These are phyloP conservation scores for Myathropa florea DNA, from an alignment of 2,888 invertebrate genomes.

Conservation along the genomic window DNA sequence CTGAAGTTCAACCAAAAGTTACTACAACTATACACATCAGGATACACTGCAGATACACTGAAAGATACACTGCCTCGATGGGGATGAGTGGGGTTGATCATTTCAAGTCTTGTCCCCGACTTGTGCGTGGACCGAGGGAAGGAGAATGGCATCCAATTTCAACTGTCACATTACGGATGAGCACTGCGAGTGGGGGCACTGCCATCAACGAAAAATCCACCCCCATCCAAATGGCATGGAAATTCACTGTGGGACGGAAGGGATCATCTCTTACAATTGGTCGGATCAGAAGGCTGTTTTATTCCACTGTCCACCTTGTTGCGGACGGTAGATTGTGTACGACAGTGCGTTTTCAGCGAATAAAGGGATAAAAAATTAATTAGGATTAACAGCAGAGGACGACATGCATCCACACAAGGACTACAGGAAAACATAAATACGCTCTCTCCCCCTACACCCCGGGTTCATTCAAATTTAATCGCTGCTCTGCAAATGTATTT, in stretches of 20 bases:
- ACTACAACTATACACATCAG: neutral
- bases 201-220: neutral
- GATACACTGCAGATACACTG: neutral
- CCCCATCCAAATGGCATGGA: neutral
- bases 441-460: neutral
- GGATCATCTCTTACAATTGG: conserved; percentile 23
- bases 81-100: neutral
- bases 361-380: conserved; percentile 18
- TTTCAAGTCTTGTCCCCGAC: neutral
- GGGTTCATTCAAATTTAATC: conserved; percentile 47
- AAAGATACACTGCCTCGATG: neutral
- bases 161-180: conserved; percentile 52
- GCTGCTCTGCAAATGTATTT: conserved; percentile 64
- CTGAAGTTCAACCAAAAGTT: neutral
- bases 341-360: neutral
- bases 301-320: neutral
- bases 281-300: neutral
- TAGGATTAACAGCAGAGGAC: conserved; percentile 9
- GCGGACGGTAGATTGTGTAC: neutral
- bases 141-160: conserved; percentile 52
- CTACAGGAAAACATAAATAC: conserved; percentile 44
- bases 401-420: neutral
- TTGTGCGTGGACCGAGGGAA: neutral
- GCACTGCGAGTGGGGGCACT: neutral
- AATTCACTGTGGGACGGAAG: neutral